Evolutionary conservation across 2,888 invertebrate species (phyloP), one percentile per base, ranked within the genome.

Genomic region (Chirona hameri): DNA sequence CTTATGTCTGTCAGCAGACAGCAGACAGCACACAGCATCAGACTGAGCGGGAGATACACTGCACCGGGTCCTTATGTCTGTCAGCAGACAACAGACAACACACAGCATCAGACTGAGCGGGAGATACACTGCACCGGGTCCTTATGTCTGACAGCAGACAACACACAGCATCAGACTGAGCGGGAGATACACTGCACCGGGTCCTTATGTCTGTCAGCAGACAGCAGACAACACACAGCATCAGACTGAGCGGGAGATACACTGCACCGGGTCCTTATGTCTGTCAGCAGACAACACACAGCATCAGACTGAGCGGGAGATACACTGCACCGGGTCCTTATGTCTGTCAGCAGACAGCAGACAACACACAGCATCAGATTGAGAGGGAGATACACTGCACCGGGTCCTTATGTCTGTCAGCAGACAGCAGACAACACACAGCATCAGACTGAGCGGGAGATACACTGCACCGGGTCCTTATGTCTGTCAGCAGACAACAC

Each of bases 221-320:
- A 39, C 39, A 39, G 39, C 39, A 39, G 39, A 39, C 39, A 39
- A 39, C 39, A 39, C 39, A 39, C 85, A 99, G 90, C 87, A 96
- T 94, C 87, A 94, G 94, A 0, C 96, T 94, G 0, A 95, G 91
- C 3, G 99, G 99, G 95, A 91, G 87, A 99, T 90, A 87, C 97
- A 96, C 88, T 99, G 98, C 81, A 99, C 93, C 0, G 97, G 93
- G 90, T 99, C 99, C 88, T 94, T 93, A 87, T 99, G 99, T 0
- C 98, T 99, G 39, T 7, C 39, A 39, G 39, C 39, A 39, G 39
- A 39, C 39, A 39, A 39, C 39, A 39, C 39, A 39, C 39, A 39
- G 39, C 39, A 39, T 39, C 39, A 39, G 39, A 39, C 39, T 39
- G 39, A 39, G 39, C 39, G 39, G 39, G 39, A 39, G 39, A 39